These are phyloP conservation scores for Myotis pilosus DNA, from an alignment of 2,797 vertebrate genomes.

Conservation along the genomic window DNA sequence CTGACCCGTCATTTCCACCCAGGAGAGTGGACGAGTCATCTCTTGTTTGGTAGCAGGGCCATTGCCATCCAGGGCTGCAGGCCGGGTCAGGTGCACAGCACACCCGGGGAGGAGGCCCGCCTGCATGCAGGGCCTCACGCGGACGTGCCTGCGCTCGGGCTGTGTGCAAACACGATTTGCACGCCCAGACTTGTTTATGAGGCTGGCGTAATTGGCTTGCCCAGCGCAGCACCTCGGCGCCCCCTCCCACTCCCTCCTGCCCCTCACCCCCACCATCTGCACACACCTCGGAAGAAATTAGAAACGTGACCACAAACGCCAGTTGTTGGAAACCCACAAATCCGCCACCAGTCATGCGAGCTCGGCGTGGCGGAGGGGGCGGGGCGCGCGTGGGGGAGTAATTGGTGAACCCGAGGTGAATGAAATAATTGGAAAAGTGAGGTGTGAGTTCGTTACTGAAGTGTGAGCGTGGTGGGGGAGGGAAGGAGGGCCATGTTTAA, in stretches of 20 bases:
- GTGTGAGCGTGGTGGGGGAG: conserved; percentile 66
- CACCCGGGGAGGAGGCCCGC: not conserved
- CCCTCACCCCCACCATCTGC: not conserved
- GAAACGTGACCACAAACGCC: conserved; percentile 57
- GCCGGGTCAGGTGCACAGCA: not conserved
- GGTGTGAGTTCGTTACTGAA: conserved; percentile 83
- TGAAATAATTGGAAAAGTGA: conserved; percentile 86
- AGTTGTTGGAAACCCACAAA: conserved; percentile 31
- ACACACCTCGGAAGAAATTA: conserved; percentile 34
- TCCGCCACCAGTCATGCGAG: not conserved
- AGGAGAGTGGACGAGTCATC: accelerated
- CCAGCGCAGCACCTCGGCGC: not conserved
- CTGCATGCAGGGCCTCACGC: accelerated
- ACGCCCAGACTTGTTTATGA: not conserved
- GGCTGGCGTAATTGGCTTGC: not conserved
- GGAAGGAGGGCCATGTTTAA: conserved; percentile 78
- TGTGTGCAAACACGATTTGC: conserved; percentile 33
- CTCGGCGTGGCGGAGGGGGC: not conserved
- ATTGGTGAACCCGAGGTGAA: conserved; percentile 77
- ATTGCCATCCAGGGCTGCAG: accelerated
- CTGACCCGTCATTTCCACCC: accelerated
- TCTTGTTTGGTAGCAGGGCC: accelerated
- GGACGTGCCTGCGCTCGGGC: accelerated
- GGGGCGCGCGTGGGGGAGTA: conserved; percentile 29
- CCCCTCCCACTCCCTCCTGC: not conserved